Evolutionary conservation across 2,113 vertebrate species (phyloP).

Genomic region (Brachypodius melanocephalos): DNA sequence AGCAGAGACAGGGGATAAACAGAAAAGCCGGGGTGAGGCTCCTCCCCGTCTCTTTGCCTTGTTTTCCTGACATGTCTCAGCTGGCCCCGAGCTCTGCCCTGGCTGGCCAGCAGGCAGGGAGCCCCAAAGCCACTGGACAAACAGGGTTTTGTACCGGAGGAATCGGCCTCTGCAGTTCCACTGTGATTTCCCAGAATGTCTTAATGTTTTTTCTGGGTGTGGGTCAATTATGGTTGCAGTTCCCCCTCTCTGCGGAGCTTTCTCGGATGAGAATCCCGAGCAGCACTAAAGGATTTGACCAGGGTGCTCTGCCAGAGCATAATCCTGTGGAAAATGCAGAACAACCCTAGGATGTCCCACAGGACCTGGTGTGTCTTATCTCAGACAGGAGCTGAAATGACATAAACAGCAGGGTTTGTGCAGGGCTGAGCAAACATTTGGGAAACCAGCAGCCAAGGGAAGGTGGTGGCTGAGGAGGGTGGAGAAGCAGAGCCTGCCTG

Average conservation of each 20-base stretch:
- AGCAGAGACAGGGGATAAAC: constrained; percentile 35
- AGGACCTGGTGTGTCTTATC: neutral
- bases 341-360: neutral
- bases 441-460: neutral
- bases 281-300: neutral
- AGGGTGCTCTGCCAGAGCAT: neutral
- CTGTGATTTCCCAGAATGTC: constrained; percentile 28
- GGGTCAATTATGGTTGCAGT: constrained; percentile 22
- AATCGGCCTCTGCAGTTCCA: neutral
- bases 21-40: neutral
- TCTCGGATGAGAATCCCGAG: neutral
- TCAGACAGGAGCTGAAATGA: neutral
- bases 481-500: neutral
- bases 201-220: constrained; percentile 39
- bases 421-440: neutral
- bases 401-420: neutral
- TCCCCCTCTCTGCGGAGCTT: neutral
- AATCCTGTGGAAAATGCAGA: neutral
- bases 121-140: constrained; percentile 18
- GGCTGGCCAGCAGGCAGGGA: constrained; percentile 38
- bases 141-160: constrained; percentile 28
- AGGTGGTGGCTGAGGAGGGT: neutral
- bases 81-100: neutral
- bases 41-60: constrained; percentile 32
- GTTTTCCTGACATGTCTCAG: constrained; percentile 62